Conservation (phyloP, 2,113 vertebrate species). For the Podiceps cristatus region DNA sequence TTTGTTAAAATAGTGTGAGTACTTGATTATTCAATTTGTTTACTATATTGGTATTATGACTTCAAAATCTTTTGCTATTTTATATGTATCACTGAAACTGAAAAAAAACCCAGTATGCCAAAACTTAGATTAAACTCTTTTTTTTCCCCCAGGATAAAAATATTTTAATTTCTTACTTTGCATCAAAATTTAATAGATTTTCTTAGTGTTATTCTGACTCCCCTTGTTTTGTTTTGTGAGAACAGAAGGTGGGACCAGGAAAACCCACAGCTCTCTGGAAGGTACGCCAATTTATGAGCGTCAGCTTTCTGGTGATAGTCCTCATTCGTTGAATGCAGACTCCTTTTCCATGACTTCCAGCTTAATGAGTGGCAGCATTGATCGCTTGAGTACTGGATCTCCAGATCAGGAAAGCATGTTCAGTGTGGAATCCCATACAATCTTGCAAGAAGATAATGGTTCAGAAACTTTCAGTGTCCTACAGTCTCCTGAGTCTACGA, state of each 20-base stretch:
- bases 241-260: conserved; percentile 65
- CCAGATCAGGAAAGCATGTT: conserved; percentile 74
- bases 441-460: conserved; percentile 56
- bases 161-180: not conserved
- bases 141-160: not conserved
- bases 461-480: conserved; percentile 68
- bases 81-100: not conserved
- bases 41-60: not conserved
- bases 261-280: conserved; percentile 68
- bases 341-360: conserved; percentile 79
- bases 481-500: conserved; percentile 47
- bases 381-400: conserved; percentile 77
- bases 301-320: conserved; percentile 74
- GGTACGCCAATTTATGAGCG: conserved; percentile 73
- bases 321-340: conserved; percentile 80
- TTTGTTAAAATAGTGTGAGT: not conserved
- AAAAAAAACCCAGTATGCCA: not conserved
- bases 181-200: not conserved
- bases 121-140: not conserved
- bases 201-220: not conserved
- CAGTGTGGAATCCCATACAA: conserved; percentile 29
- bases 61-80: not conserved
- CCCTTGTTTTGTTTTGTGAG: not conserved
- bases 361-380: conserved; percentile 76
- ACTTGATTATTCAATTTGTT: not conserved